Conservation (phyloP, 2,888 invertebrate species). For the Elegia similella region DNA sequence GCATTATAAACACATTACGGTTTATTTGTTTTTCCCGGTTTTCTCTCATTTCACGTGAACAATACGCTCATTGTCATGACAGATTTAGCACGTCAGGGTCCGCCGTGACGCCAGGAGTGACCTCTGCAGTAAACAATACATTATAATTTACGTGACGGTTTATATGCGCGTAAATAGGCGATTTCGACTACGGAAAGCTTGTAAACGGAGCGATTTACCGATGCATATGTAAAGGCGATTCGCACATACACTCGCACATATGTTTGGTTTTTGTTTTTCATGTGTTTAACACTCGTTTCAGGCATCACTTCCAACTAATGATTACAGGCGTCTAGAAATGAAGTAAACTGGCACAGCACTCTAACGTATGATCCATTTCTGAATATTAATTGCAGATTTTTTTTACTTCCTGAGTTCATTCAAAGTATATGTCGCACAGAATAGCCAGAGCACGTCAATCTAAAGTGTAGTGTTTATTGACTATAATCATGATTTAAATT, state of each 20-base stretch:
- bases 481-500: too few species aligned
- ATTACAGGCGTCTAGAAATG: too few species aligned
- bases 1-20: slow-evolving; percentile 10
- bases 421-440: too few species aligned
- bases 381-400: too few species aligned
- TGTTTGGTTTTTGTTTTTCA: too few species aligned
- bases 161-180: not conserved
- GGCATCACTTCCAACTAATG: too few species aligned
- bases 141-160: slow-evolving; percentile 7
- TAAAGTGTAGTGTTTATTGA: too few species aligned
- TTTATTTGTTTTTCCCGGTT: slow-evolving; percentile 8
- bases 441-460: too few species aligned
- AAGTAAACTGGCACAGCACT: too few species aligned
- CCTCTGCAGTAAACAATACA: slow-evolving; percentile 22
- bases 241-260: not conserved
- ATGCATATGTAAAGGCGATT: not conserved
- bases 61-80: slow-evolving; percentile 21
- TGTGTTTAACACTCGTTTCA: too few species aligned
- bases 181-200: not conserved
- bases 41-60: slow-evolving; percentile 11
- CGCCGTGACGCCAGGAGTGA: slow-evolving; percentile 12
- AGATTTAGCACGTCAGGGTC: slow-evolving; percentile 21
- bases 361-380: too few species aligned
- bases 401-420: too few species aligned
- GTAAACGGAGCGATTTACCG: not conserved